phyloP scores from a whole-genome alignment of 2,888 invertebrate species.

The Colostygia pectinataria region DNA sequence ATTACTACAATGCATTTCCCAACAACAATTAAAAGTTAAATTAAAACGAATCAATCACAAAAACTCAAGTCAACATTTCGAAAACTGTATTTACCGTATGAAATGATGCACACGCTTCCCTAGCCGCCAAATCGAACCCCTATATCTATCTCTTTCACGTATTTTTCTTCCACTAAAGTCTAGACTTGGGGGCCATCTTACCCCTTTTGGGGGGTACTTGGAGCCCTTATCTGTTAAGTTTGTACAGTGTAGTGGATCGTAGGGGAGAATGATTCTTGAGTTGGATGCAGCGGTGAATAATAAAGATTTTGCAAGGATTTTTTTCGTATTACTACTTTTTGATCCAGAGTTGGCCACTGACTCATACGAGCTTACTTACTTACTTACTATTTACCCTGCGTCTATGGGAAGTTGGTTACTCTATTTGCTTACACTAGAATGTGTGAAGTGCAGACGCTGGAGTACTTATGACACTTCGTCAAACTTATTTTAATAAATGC shows the following conservation, averaged over 20 bases:
- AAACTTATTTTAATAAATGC: too few species aligned
- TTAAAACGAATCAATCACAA: too few species aligned
- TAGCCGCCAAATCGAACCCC: slow-evolving; percentile 37
- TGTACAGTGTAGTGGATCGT: slow-evolving; percentile 80
- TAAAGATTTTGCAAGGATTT: slow-evolving; percentile 29
- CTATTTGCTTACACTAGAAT: too few species aligned
- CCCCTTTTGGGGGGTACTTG: slow-evolving; percentile 81
- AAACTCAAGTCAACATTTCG: too few species aligned
- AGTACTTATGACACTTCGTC: too few species aligned
- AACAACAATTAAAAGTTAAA: too few species aligned
- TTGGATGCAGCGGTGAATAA: slow-evolving; percentile 58
- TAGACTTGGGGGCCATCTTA: slow-evolving; percentile 78
- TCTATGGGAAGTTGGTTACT: too few species aligned
- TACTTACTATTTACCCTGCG: too few species aligned
- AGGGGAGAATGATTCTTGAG: slow-evolving; percentile 79
- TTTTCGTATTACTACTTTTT: neutral
- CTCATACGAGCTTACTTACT: too few species aligned
- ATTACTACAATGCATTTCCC: too few species aligned
- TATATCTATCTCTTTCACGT: slow-evolving; percentile 57
- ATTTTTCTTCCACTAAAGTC: slow-evolving; percentile 77
- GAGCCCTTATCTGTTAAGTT: slow-evolving; percentile 81
- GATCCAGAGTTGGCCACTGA: too few species aligned
- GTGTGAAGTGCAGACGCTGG: too few species aligned
- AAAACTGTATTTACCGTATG: slow-evolving; percentile 7
- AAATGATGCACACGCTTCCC: slow-evolving; percentile 5